Evolutionary conservation across 2,797 vertebrate species (phyloP).

Genomic region (Eospalax fontanierii): DNA sequence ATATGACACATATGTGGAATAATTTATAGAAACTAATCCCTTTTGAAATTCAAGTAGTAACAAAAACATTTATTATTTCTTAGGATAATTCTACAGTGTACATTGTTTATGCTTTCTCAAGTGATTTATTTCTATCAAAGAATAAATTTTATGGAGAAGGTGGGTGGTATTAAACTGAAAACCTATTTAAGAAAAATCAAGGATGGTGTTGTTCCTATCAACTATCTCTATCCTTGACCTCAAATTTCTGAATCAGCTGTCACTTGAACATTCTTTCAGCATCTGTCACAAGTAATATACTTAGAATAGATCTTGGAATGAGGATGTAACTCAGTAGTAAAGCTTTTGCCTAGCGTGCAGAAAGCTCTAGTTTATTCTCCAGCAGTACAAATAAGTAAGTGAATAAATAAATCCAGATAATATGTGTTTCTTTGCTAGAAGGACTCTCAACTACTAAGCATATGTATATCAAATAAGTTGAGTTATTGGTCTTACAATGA

Average conservation of each 20-base stretch:
- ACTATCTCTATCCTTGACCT: background rate
- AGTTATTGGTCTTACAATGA: background rate
- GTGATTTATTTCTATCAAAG: background rate
- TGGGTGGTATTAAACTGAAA: background rate
- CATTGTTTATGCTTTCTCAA: background rate
- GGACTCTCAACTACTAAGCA: constrained; percentile 20
- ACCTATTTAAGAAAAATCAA: background rate
- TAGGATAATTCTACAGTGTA: background rate
- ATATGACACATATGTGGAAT: constrained; percentile 33
- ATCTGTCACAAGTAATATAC: background rate
- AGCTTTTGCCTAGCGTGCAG: background rate
- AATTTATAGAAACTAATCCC: background rate
- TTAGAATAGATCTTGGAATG: background rate
- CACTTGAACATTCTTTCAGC: background rate
- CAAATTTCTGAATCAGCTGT: background rate
- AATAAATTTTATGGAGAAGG: background rate
- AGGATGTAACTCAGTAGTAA: background rate
- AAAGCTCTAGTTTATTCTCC: background rate
- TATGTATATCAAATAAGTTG: background rate
- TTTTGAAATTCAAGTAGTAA: constrained; percentile 34
- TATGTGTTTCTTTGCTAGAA: background rate
- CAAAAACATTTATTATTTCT: background rate
- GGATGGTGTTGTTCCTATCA: background rate
- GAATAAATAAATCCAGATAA: background rate
- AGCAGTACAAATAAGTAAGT: background rate